Base-by-base conservation (phyloP, 2,888 invertebrate genomes). In the Pristionchus mayeri region DNA sequence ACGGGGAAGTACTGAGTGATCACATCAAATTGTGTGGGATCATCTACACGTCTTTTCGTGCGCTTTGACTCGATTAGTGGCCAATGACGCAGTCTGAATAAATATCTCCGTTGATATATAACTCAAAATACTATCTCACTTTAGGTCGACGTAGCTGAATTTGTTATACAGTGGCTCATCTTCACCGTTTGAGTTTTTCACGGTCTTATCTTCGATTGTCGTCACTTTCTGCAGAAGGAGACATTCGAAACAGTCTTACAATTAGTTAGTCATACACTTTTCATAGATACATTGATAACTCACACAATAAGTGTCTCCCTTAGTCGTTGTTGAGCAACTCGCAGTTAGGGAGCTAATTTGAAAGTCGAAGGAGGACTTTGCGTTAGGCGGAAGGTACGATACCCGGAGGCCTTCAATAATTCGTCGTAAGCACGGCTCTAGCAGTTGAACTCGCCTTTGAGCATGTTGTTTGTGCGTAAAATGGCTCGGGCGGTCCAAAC, bases 1-100 rank as follows among this genome's bases (percentile, higher is more conserved):
- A 82, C 21, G 7, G 81, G 81, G 34, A 82, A 82, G 24, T 63
- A 60, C 30, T 40, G n/a, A 11, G 24, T 44, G 40, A 18, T 11
- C 24, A 44, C 71, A 16, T 71, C 71, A n/a, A 71, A 71, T 40
- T 71, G n/a, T 11, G n/a, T 71, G 7, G 71, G 40, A 24, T 44
- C 44, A 16, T 37, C 40, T 9, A 24, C 30, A 0, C n/a, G 27
- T 40, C 71, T 21, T 24, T 40, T 21, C 9, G 40, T 7, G 0
- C 44, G 71, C 4, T 7, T 71, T 6, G 71, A 44, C 3, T 24
- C 71, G n/a, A 71, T 13, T 40, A 71, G n/a, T 2, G 71, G 71
- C 71, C 71, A 71, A 24, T 40, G n/a, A 0, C 3, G 3, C 1
- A 24, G 40, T 44, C 71, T 71, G 24, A 71, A 71, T n/a, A n/a